A percentile compares a stretch with the other conserved stretches of the same genome.
phyloP scores from a whole-genome alignment of 2,113 vertebrate genomes.

The Mixornis gularis region DNA sequence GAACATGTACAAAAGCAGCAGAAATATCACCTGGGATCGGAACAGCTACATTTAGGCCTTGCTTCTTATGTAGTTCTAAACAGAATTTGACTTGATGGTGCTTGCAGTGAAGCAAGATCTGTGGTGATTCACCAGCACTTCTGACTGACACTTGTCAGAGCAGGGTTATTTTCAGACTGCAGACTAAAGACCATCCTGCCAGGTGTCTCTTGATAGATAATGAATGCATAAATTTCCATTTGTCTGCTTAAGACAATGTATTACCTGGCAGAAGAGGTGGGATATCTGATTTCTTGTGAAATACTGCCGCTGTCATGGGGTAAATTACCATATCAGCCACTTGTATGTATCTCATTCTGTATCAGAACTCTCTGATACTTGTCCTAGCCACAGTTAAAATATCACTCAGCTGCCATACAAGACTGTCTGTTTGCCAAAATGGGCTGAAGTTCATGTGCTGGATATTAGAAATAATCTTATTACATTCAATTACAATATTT shows the following conservation, averaged over 20 bases:
- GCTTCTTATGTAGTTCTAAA: background rate
- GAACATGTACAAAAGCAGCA: background rate
- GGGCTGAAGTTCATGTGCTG: background rate
- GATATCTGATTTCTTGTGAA: background rate
- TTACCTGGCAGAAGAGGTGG: background rate
- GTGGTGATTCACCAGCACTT: background rate
- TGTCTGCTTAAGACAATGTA: background rate
- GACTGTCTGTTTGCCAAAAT: background rate
- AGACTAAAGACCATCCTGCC: background rate
- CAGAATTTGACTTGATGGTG: background rate
- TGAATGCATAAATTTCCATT: background rate
- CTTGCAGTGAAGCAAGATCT: background rate
- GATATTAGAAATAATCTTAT: background rate
- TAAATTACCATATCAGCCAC: background rate
- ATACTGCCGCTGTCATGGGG: fast-evolving
- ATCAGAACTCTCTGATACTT: background rate
- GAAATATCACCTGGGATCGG: background rate
- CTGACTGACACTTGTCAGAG: background rate
- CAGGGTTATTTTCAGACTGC: background rate
- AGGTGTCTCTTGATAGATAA: background rate
- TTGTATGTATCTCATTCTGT: background rate
- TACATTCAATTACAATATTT: background rate
- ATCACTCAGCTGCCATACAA: background rate
- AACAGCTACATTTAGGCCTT: background rate
- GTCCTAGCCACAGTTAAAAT: background rate